Conservation (phyloP, 1,140 invertebrate species). For the Helicoverpa zea region DNA sequence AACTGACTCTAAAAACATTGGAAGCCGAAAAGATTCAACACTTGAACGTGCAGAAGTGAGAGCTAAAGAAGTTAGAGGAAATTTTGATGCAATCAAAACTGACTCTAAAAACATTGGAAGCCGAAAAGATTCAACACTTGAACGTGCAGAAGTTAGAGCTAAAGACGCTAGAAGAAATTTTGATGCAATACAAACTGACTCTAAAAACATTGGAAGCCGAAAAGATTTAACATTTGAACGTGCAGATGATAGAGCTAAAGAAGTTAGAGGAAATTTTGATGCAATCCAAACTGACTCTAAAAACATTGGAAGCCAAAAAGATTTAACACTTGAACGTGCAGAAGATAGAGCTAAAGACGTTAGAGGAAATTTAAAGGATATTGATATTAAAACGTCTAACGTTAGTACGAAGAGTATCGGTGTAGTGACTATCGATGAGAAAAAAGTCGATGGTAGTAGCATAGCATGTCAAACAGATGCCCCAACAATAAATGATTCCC, state of each 20-base stretch:
- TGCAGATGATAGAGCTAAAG: neutral
- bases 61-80: neutral
- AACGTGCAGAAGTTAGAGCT: neutral
- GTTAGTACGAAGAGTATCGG: neutral
- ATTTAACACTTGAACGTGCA: neutral
- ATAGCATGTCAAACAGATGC: neutral
- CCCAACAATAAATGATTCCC: too few species aligned
- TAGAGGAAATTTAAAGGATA: neutral
- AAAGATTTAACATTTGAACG: conserved; percentile 6
- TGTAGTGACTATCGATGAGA: neutral
- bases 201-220: conserved; percentile 10
- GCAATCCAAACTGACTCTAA: neutral
- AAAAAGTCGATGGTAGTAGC: neutral
- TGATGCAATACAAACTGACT: neutral
- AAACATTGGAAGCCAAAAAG: neutral
- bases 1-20: neutral
- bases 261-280: neutral
- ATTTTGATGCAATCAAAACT: neutral
- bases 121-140: conserved; percentile 17
- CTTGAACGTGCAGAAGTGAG: neutral
- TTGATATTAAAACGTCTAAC: neutral
- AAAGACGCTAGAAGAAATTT: too few species aligned
- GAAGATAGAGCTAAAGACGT: neutral
- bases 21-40: neutral
- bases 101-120: neutral